phyloP scores from a whole-genome alignment of 2,113 vertebrate genomes.

The Myotis brandtii region DNA sequence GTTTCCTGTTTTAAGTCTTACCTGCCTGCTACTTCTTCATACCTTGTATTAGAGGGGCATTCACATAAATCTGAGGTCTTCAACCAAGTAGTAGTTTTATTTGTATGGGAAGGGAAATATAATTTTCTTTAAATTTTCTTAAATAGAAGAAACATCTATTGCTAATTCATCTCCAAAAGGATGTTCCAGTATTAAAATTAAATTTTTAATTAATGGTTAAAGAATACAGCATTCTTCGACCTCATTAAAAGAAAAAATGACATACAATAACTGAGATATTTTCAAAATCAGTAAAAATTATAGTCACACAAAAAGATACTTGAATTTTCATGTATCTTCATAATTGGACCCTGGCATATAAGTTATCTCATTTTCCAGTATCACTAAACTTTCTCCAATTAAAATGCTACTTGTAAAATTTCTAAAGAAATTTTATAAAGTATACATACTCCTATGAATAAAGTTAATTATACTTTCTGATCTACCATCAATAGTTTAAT shows the following conservation, averaged over 20 bases:
- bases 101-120: not conserved
- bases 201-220: not conserved
- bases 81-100: rapidly evolving
- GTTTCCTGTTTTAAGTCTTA: conserved; percentile 29
- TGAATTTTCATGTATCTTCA: not conserved
- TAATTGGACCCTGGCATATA: not conserved
- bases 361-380: not conserved
- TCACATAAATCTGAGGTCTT: not conserved
- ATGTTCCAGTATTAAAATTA: not conserved
- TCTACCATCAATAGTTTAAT: not conserved
- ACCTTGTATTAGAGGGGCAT: not conserved
- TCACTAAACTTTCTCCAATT: not conserved
- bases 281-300: not conserved
- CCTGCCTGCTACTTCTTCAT: not conserved
- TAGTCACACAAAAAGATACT: rapidly evolving
- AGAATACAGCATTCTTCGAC: not conserved
- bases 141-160: not conserved
- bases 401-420: not conserved
- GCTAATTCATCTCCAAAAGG: not conserved
- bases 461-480: not conserved
- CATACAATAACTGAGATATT: not conserved
- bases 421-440: not conserved
- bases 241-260: not conserved
- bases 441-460: not conserved
- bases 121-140: not conserved